Conservation (phyloP, 2,797 vertebrate species). For the Calcarius lapponicus region DNA sequence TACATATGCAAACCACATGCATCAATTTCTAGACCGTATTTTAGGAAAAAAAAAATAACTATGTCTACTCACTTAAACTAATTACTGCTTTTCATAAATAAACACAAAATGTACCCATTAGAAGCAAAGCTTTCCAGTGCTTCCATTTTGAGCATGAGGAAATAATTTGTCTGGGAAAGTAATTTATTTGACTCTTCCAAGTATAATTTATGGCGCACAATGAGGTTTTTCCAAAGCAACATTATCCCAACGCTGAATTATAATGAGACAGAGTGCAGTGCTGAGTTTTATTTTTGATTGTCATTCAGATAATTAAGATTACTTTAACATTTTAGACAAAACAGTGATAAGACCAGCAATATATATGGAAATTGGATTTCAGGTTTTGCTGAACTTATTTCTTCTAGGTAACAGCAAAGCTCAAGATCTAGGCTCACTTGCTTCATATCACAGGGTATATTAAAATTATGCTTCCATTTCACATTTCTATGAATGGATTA, state of each 20-base stretch:
- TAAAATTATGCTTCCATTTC: constrained; percentile 36
- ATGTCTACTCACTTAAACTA: constrained; percentile 10
- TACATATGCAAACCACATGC: neutral
- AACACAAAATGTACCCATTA: neutral
- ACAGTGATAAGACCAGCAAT: constrained; percentile 61
- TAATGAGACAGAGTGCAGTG: constrained; percentile 37
- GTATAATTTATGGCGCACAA: constrained; percentile 55
- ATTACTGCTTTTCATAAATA: constrained; percentile 15
- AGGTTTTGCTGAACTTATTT: constrained; percentile 39
- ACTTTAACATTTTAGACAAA: constrained; percentile 66
- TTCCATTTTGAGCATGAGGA: constrained; percentile 2
- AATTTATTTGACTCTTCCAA: constrained; percentile 46
- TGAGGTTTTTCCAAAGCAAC: constrained; percentile 39
- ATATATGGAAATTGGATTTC: constrained; percentile 67
- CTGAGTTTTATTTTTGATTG: constrained; percentile 58
- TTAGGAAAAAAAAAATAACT: neutral
- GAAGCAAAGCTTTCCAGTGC: neutral
- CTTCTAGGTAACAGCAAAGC: constrained; percentile 18
- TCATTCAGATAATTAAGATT: constrained; percentile 48
- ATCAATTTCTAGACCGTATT: neutral
- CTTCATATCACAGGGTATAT: neutral
- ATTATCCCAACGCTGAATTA: constrained; percentile 34
- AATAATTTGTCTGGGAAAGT: constrained; percentile 50
- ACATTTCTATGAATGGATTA: constrained; percentile 23
- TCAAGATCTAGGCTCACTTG: neutral